A percentile compares a stretch with the other conserved stretches of the same genome.
These are phyloP conservation scores for Gnathochromis pfefferi DNA, from an alignment of 2,113 vertebrate species.

Conservation along the genomic window DNA sequence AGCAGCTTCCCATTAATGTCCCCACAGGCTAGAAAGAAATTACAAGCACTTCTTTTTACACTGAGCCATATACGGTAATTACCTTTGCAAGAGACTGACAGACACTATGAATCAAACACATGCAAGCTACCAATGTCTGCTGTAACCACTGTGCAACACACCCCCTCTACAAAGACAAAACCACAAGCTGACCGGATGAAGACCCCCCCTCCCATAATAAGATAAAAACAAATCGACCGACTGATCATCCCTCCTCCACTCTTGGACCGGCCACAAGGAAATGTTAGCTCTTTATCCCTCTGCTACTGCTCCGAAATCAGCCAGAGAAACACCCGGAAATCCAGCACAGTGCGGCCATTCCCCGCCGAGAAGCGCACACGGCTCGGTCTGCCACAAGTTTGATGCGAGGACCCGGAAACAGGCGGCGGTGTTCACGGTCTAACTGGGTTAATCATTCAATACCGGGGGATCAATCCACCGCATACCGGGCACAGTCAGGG, in stretches of 20 bases:
- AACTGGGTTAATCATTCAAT: conserved; percentile 51
- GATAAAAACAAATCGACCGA: conserved; percentile 1
- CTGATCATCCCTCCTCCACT: background rate
- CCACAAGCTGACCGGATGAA: background rate
- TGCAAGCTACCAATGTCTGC: background rate
- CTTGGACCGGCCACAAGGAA: background rate
- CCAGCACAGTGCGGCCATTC: conserved; percentile 16
- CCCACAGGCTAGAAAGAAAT: conserved; percentile 28
- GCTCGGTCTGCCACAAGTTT: conserved; percentile 12
- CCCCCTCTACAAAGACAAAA: background rate
- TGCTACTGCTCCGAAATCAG: background rate
- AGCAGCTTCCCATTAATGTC: conserved; percentile 25
- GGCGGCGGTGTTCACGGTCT: background rate
- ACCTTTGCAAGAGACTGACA: conserved; percentile 1
- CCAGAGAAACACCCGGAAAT: conserved; percentile 65
- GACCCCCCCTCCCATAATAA: background rate
- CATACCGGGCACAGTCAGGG: conserved; percentile 54
- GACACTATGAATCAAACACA: conserved; percentile 6
- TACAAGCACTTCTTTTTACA: conserved; percentile 19
- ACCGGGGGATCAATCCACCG: conserved; percentile 41
- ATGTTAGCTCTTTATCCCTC: background rate
- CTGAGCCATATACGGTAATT: conserved; percentile 35
- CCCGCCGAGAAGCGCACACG: conserved; percentile 11
- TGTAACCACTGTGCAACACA: conserved; percentile 21
- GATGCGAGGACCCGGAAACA: conserved; percentile 43